Evolutionary conservation across 2,797 vertebrate genomes (phyloP).

Genomic region (Pelochelys cantorii): DNA sequence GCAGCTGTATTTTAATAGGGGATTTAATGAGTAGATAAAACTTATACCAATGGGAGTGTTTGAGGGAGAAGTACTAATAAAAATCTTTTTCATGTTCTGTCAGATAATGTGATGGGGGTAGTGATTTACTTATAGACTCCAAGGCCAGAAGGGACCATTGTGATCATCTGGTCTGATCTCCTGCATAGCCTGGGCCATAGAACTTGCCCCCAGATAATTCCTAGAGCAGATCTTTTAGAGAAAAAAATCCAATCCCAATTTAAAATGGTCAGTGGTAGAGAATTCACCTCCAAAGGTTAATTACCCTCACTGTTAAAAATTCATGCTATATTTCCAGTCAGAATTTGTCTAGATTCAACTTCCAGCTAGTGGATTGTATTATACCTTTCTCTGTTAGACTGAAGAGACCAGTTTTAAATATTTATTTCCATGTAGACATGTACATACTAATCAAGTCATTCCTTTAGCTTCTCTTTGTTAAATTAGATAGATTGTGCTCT

Average conservation of each 20-base stretch:
- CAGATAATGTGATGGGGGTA: accelerated
- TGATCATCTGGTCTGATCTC: background rate
- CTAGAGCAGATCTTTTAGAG: background rate
- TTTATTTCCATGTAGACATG: background rate
- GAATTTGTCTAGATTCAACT: background rate
- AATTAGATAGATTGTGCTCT: background rate
- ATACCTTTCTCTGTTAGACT: background rate
- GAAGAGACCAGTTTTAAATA: background rate
- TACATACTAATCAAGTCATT: background rate
- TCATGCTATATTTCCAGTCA: no score
- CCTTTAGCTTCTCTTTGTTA: background rate
- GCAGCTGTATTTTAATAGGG: background rate
- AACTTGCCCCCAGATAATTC: background rate
- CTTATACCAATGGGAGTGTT: background rate
- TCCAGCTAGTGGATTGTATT: background rate
- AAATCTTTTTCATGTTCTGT: background rate
- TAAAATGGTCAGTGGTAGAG: background rate
- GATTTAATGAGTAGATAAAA: background rate
- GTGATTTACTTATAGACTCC: background rate
- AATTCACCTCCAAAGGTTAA: background rate
- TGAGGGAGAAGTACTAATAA: background rate
- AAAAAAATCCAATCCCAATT: background rate
- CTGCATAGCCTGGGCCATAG: background rate
- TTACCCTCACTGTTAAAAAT: background rate
- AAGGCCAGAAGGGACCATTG: no score